Percentiles rank a stretch among this genome's conserved stretches.
Evolutionary conservation across 2,113 vertebrate genomes (phyloP).

Genomic region (Haemorhous mexicanus): DNA sequence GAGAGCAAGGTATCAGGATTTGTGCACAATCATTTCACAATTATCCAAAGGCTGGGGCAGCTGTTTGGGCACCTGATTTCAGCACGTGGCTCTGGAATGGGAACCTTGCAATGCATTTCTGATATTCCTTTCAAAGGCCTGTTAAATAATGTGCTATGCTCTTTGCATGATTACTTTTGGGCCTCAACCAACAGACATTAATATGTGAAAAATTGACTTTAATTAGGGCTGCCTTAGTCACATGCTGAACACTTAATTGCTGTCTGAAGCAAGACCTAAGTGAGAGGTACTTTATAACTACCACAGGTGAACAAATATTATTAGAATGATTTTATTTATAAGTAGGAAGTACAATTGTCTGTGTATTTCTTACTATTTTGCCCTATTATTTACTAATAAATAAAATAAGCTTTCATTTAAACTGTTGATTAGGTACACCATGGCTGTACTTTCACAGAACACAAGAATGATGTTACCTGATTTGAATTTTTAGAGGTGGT

Average conservation of each 20-base stretch:
- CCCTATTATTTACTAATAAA: neutral
- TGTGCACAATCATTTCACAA: neutral
- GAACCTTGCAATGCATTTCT: neutral
- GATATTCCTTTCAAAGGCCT: neutral
- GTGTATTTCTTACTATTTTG: neutral
- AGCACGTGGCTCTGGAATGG: neutral
- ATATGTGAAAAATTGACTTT: constrained; percentile 11
- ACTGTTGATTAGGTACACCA: neutral
- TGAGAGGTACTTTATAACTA: neutral
- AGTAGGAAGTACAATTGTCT: neutral
- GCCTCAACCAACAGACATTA: neutral
- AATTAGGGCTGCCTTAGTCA: constrained; percentile 6
- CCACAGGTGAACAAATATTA: neutral
- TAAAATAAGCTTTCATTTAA: neutral
- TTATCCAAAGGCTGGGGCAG: neutral
- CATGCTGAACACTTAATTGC: neutral
- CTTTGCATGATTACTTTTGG: neutral
- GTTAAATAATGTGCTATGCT: neutral
- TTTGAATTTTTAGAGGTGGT: neutral
- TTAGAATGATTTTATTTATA: neutral
- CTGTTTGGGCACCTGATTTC: neutral
- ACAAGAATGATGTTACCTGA: neutral
- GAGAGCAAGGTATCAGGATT: neutral
- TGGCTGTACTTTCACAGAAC: neutral
- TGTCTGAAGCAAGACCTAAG: neutral